Evolutionary conservation across 2,113 vertebrate species (phyloP).

Genomic region (Camelus dromedarius): DNA sequence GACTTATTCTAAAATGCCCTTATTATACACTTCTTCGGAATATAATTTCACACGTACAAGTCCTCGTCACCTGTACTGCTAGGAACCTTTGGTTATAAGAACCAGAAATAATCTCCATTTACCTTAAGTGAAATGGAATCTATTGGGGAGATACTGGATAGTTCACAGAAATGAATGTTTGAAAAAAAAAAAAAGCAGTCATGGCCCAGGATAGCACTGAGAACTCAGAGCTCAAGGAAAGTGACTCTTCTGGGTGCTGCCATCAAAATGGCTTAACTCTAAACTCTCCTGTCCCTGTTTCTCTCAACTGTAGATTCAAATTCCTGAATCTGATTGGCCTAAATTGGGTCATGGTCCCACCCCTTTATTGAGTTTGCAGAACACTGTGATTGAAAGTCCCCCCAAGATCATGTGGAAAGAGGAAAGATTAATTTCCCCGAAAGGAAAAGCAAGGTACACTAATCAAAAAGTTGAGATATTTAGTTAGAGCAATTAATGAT

Average conservation of each 20-base stretch:
- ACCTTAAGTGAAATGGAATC: not conserved
- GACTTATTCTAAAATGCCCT: slow-evolving; percentile 17
- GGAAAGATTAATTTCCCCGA: not conserved
- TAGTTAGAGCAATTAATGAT: not conserved
- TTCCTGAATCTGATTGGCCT: not conserved
- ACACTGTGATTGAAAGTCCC: not conserved
- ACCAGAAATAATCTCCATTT: not conserved
- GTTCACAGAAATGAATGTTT: not conserved
- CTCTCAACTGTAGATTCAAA: not conserved
- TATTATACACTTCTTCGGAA: not conserved
- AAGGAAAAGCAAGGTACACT: not conserved
- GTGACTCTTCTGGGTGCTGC: not conserved
- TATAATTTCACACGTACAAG: not conserved
- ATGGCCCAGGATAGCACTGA: not conserved
- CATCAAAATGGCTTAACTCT: slow-evolving; percentile 33
- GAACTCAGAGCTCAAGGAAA: not conserved
- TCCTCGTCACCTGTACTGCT: not conserved
- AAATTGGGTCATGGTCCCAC: not conserved
- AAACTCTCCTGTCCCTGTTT: not conserved
- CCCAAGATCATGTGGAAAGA: not conserved
- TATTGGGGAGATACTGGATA: not conserved
- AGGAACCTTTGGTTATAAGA: not conserved
- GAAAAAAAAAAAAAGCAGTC: not conserved
- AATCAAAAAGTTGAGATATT: not conserved
- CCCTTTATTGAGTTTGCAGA: not conserved